Percentiles rank a stretch among this genome's conserved stretches.
These are phyloP conservation scores for Agrotis puta DNA, from an alignment of 2,888 invertebrate species.

Conservation along the genomic window DNA sequence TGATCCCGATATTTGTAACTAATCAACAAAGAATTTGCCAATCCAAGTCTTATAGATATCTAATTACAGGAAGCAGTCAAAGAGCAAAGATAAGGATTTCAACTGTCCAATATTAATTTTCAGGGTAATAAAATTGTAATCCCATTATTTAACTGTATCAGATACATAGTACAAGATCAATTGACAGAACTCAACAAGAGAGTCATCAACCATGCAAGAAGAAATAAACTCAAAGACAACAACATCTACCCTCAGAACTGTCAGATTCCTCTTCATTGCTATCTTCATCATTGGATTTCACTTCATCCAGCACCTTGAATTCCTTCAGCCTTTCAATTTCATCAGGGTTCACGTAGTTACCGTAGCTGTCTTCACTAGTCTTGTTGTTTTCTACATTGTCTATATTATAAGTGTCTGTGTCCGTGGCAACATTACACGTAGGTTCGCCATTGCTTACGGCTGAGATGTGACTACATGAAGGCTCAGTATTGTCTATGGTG, in stretches of 20 bases:
- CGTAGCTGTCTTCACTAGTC: conserved; percentile 68
- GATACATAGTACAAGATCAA: not conserved
- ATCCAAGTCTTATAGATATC: too few species aligned
- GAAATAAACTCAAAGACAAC: conserved; percentile 38
- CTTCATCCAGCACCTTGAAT: conserved; percentile 87
- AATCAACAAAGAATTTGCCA: too few species aligned
- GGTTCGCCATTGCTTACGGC: not conserved
- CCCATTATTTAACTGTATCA: conserved; percentile 11
- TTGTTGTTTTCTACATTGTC: conserved; percentile 55
- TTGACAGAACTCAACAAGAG: not conserved
- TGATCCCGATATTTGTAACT: too few species aligned
- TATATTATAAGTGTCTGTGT: conserved; percentile 45
- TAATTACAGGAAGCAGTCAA: too few species aligned
- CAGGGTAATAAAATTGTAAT: not conserved
- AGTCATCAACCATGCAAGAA: conserved; percentile 52
- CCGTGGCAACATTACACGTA: not conserved
- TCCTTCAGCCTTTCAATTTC: conserved; percentile 82
- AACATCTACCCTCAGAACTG: conserved; percentile 80
- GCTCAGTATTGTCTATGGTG: not conserved
- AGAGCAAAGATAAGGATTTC: too few species aligned
- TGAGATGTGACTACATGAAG: not conserved
- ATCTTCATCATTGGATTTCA: conserved; percentile 85
- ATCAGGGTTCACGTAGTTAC: conserved; percentile 75
- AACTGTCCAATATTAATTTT: too few species aligned
- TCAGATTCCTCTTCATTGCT: conserved; percentile 83